Evolutionary conservation across 64 coral and sea anemone species (phyloP).

Genomic region (Pocillopora verrucosa): DNA sequence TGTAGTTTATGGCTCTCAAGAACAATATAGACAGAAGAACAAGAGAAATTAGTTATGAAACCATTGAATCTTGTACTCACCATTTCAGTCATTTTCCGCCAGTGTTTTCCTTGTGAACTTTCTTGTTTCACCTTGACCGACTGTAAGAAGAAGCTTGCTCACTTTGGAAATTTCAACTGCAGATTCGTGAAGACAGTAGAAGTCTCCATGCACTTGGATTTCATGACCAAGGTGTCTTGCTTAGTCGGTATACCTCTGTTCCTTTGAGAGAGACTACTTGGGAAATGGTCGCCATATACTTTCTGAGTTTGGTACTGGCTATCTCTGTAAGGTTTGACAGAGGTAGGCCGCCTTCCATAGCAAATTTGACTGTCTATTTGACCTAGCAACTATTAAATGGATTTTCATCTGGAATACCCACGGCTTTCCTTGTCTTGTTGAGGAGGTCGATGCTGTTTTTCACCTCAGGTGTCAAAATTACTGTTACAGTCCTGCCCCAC

Average conservation of each 20-base stretch:
- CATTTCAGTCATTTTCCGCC: background rate
- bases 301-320: slow-evolving; percentile 50
- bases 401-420: background rate
- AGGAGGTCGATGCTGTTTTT: background rate
- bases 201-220: too few relatives aligned
- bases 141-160: too few relatives aligned
- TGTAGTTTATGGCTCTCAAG: too few relatives aligned
- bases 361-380: background rate
- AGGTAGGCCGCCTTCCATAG: too few relatives aligned
- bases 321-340: slow-evolving; percentile 13
- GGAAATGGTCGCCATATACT: slow-evolving; percentile 40
- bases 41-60: too few relatives aligned
- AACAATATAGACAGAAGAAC: too few relatives aligned
- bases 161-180: too few relatives aligned
- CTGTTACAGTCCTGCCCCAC: background rate
- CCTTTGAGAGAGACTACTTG: slow-evolving; percentile 14
- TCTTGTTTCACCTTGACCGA: too few relatives aligned
- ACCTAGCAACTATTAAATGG: background rate
- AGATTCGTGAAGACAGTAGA: too few relatives aligned
- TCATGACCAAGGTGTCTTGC: slow-evolving; percentile 61
- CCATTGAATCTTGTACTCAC: background rate
- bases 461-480: background rate
- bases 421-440: background rate
- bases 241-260: slow-evolving; percentile 45
- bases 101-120: background rate